phyloP scores from a whole-genome alignment of 1,140 invertebrate species.

The Laupala kohalensis region DNA sequence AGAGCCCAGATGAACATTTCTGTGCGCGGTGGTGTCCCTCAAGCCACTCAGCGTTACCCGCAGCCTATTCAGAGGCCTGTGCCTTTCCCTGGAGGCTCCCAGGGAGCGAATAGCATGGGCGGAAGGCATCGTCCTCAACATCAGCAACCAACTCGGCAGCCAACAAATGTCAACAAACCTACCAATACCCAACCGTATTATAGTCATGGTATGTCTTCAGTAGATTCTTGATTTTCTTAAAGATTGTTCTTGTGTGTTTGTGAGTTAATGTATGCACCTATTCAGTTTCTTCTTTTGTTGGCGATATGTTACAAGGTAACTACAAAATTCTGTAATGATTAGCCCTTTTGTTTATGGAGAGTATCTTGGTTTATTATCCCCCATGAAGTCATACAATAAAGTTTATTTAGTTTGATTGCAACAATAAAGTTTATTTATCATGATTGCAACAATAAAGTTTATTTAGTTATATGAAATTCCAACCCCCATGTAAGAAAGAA shows the following conservation, averaged over 20 bases:
- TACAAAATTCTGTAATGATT: too few relatives aligned
- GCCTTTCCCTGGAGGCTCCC: slow-evolving; percentile 12
- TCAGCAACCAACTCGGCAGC: slow-evolving; percentile 6
- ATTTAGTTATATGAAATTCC: too few relatives aligned
- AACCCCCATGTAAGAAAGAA: too few relatives aligned
- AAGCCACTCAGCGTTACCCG: slow-evolving; percentile 33
- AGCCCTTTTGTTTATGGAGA: too few relatives aligned
- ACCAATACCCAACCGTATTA: slow-evolving; percentile 4
- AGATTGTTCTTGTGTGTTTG: not conserved
- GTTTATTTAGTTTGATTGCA: too few relatives aligned
- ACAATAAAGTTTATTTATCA: too few relatives aligned
- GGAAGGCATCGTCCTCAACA: slow-evolving; percentile 3
- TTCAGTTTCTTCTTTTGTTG: not conserved
- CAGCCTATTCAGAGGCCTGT: slow-evolving; percentile 33
- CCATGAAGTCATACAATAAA: too few relatives aligned
- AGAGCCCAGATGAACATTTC: slow-evolving; percentile 25
- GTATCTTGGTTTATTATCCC: too few relatives aligned
- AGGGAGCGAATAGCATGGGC: not conserved
- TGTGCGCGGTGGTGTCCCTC: slow-evolving; percentile 29
- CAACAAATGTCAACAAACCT: slow-evolving; percentile 2
- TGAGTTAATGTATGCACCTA: not conserved
- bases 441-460: too few relatives aligned
- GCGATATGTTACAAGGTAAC: not conserved
- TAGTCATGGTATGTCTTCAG: slow-evolving; percentile 7
- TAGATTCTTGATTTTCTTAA: not conserved